These are phyloP conservation scores for Cisticola juncidis DNA, from an alignment of 2,113 vertebrate species.

Conservation along the genomic window DNA sequence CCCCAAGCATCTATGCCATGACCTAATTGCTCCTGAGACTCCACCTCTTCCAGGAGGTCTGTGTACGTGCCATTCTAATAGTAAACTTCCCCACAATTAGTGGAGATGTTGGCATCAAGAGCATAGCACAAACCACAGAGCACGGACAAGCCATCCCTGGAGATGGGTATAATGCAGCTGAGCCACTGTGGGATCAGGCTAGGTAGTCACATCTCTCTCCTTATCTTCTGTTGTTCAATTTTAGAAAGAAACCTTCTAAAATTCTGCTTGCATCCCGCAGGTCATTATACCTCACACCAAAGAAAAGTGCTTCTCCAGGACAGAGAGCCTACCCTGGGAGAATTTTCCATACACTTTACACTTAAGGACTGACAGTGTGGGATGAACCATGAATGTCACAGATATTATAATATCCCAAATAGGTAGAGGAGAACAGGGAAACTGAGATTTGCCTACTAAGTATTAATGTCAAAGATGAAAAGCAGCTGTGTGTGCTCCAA, in stretches of 20 bases:
- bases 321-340: neutral
- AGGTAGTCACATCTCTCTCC: neutral
- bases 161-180: neutral
- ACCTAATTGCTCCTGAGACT: slow-evolving; percentile 20
- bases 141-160: neutral
- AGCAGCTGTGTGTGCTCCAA: neutral
- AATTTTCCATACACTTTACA: neutral
- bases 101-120: neutral
- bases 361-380: neutral
- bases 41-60: slow-evolving; percentile 16
- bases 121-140: neutral
- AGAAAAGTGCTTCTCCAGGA: neutral
- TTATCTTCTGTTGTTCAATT: neutral
- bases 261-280: neutral
- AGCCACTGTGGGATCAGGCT: neutral
- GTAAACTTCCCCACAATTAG: slow-evolving; percentile 15
- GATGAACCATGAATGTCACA: neutral
- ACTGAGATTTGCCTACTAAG: neutral
- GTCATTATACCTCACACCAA: neutral
- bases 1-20: neutral
- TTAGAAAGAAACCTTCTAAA: neutral
- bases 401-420: neutral
- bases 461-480: neutral
- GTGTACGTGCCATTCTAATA: neutral
- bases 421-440: neutral